phyloP scores from a whole-genome alignment of 2,797 vertebrate species.

The Gobio occitaniae region DNA sequence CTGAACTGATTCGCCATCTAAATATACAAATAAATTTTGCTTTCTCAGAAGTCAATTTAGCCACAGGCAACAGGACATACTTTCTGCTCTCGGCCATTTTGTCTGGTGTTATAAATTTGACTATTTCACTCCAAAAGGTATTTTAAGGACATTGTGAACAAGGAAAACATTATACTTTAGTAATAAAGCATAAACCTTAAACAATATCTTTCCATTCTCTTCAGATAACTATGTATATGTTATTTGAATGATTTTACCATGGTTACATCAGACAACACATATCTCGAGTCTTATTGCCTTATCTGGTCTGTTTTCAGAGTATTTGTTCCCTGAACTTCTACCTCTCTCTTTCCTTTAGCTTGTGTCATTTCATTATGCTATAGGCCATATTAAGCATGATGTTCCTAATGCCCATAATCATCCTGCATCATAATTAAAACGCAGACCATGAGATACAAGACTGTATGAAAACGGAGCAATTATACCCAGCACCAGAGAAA shows the following conservation, averaged over 20 bases:
- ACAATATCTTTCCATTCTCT: neutral
- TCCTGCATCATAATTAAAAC: conserved; percentile 4
- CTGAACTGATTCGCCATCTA: neutral
- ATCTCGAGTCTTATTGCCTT: neutral
- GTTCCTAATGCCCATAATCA: neutral
- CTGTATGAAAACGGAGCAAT: neutral
- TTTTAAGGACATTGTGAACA: neutral
- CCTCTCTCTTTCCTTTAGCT: neutral
- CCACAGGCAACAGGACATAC: conserved; percentile 4
- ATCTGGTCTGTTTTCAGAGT: neutral
- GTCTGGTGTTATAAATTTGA: too few relatives aligned
- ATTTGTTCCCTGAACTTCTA: neutral
- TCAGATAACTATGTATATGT: neutral
- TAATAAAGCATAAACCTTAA: neutral
- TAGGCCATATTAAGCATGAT: conserved; percentile 7
- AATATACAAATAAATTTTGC: neutral
- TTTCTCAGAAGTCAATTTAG: neutral
- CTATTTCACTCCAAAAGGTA: neutral
- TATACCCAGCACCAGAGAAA: neutral
- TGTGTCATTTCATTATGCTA: neutral
- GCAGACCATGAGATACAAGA: neutral
- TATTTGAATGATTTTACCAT: neutral
- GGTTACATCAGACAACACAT: neutral
- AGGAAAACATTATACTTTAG: neutral
- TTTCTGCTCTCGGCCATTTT: conserved; percentile 8